Base-by-base conservation (phyloP, 2,797 vertebrate genomes). In the Sebastes goodei region DNA sequence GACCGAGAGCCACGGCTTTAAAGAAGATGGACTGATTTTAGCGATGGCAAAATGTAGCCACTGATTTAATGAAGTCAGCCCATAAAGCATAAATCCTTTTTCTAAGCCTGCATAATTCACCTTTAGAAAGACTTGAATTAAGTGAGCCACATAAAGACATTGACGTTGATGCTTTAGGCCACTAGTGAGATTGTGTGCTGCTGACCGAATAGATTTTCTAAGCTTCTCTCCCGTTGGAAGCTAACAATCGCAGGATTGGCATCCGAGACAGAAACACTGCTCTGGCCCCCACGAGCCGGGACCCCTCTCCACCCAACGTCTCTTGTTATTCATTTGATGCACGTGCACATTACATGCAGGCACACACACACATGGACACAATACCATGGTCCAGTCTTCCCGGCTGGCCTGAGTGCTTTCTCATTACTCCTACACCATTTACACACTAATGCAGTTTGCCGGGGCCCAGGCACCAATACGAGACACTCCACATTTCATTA, bases 401-500 rank as follows among this genome's bases (percentile, higher is more conserved):
- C 68, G 86, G 71, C 80, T 71, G 88, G 89, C 85, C 89, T 91
- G 89, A 94, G 91, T 93, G 94, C 93, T 95, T 95, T 93, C 94
- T 95, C 94, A 94, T 96, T 95, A 94, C 90, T 93, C 84, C 80
- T 81, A 82, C 79, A 84, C 90, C 94, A 94, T 96, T 96, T 96
- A 93, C 93, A 93, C 94, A 93, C 93, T 96, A 96, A 96, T 96
- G 93, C 91, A 92, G 94, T 96, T 95, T 95, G 93, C 80, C 8
- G 79, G 83, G 91, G 87, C 85, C 89, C 87, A 74, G 92, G 92
- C 92, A 93, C 88, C 92, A 93, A 93, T 81, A 88, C 74, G 32
- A 94, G 84, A 93, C 93, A 90, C 94, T 95, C 93, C 94, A 95
- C 94, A 96, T 96, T 96, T 95, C 95, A 96, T 96, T 96, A 96